Percentiles rank a stretch among this genome's conserved stretches.
Conservation (phyloP, 2,888 invertebrate species). For the Tribolium freemani region DNA sequence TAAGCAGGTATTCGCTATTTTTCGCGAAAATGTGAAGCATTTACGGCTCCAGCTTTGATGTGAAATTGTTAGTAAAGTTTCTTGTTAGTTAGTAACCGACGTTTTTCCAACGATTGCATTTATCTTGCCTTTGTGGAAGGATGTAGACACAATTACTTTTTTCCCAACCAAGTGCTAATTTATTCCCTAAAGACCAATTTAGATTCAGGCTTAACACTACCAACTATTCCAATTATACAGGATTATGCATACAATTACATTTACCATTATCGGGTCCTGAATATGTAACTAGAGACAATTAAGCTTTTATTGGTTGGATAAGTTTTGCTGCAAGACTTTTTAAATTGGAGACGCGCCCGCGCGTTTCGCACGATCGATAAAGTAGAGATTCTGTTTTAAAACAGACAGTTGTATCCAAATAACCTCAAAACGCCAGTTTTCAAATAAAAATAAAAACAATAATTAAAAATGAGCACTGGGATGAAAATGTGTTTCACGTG, state of each 20-base stretch:
- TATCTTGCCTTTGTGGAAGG: neutral
- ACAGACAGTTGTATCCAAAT: conserved; percentile 5
- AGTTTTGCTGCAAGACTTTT: neutral
- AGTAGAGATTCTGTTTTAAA: conserved; percentile 4
- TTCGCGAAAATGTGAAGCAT: conserved; percentile 17
- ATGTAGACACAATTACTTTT: neutral
- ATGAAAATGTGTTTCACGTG: conserved; percentile 48
- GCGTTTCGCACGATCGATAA: conserved; percentile 19
- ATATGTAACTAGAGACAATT: neutral
- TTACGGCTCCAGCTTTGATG: conserved; percentile 9
- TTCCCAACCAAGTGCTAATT: neutral
- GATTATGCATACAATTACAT: neutral
- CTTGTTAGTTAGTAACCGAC: conserved; percentile 2
- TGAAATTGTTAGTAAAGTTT: conserved; percentile 33
- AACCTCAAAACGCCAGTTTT: conserved; percentile 34
- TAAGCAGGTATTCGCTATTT: conserved; percentile 4
- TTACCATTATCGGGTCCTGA: neutral
- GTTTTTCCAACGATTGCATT: conserved; percentile 2
- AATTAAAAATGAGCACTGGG: conserved; percentile 33
- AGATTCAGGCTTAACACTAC: neutral
- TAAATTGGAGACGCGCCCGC: neutral
- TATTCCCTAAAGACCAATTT: neutral
- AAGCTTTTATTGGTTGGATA: neutral
- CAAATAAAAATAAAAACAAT: neutral
- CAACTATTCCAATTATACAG: neutral